A percentile compares a stretch with the other conserved stretches of the same genome.
phyloP scores from a whole-genome alignment of 2,888 invertebrate species.

The Agonopterix subpropinquella region DNA sequence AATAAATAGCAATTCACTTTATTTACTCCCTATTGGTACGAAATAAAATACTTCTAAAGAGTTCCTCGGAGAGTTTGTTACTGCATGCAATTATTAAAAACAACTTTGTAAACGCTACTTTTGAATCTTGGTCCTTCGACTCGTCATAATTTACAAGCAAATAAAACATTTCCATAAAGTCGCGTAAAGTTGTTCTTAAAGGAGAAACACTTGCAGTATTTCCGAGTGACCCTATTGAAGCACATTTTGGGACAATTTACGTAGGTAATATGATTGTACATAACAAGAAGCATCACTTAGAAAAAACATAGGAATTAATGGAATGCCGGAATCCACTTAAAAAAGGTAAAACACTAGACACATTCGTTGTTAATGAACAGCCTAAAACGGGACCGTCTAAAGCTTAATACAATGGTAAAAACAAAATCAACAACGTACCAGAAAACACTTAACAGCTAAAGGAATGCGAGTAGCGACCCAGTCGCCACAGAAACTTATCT shows the following conservation, averaged over 20 bases:
- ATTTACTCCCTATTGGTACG: not conserved
- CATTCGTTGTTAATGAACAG: conserved; percentile 71
- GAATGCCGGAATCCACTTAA: conserved; percentile 24
- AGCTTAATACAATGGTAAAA: conserved; percentile 22
- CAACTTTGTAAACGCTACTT: no score
- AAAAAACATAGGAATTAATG: conserved; percentile 9
- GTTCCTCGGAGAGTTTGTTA: no score
- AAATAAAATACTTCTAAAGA: no score
- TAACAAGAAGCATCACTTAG: conserved; percentile 3
- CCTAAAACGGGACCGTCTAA: conserved; percentile 51
- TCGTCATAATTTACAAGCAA: no score
- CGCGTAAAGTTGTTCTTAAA: no score
- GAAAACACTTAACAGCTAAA: conserved; percentile 22
- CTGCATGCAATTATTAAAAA: no score
- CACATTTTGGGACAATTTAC: conserved; percentile 3
- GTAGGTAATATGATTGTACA: conserved; percentile 21
- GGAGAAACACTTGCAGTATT: no score
- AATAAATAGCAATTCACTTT: conserved; percentile 16
- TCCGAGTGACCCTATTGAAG: not conserved
- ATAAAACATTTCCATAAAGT: no score
- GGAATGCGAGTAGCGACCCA: conserved; percentile 36
- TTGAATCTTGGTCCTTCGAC: no score
- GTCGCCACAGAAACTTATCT: conserved; percentile 29
- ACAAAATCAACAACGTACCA: conserved; percentile 24
- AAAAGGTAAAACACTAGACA: conserved; percentile 46